Evolutionary conservation across 2,888 invertebrate species (phyloP), one percentile per base, ranked within the genome.

Genomic region (Metacarcinus magister): DNA sequence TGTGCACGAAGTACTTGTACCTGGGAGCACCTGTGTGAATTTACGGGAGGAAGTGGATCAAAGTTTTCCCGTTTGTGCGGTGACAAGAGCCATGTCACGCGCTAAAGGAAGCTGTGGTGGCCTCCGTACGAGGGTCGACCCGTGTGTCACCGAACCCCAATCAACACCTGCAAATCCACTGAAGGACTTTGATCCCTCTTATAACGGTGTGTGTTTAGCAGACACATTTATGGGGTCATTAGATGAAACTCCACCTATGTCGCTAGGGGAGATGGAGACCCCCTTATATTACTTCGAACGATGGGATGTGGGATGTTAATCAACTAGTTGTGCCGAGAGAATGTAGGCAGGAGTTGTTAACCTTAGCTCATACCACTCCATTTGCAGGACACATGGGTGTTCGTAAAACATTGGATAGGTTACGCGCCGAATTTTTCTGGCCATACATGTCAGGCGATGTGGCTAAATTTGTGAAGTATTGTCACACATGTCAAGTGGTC

Each of bases 281-380:
- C 54, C 1, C 13, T 1, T 0, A 54, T 2, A n/a, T n/a, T n/a
- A n/a, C n/a, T 32, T 19, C 13, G 7, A 43, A 60, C 28, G 43
- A 43, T 5, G n/a, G 60, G 0, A 7, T 7, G 4, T 48, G 54
- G 60, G 54, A 54, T 54, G 0, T 10, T 19, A 19, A 92, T 48
- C 92, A 92, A 43, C 46, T 92, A 3, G 92, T 92, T 2, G 60
- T 92, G 8, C 92, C 54, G 2, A 92, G 54, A 32, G n/a, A n/a
- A 8, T 48, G 19, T 28, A 0, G 60, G 8, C 0, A 19, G 0
- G 4, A 16, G 0, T 3, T 92, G 32, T 1, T 92, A 0, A 16
- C 28, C 0, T 0, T 92, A 2, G 92, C 54, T 7, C 92, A 92
- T 92, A 7, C 0, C 28, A 28, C 90, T 2, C 90, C 48, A 3